A percentile compares a stretch with the other conserved stretches of the same genome.
phyloP scores from a whole-genome alignment of 2,797 vertebrate genomes.

The Sebastes taczanowskii region DNA sequence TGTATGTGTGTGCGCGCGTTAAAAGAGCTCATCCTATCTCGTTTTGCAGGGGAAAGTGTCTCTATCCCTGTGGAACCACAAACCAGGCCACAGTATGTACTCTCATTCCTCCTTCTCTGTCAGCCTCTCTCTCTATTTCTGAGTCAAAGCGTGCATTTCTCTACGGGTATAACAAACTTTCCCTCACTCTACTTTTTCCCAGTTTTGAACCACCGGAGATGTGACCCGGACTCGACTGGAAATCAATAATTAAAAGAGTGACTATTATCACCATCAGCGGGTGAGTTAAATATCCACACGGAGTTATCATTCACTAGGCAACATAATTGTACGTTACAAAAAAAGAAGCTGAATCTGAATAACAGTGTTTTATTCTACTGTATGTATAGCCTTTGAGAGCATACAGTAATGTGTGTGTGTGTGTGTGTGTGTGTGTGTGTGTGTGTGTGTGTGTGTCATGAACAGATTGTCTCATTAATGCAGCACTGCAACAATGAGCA shows the following conservation, averaged over 20 bases:
- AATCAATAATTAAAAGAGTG: conserved; percentile 31
- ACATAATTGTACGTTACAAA: not conserved
- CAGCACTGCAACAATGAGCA: conserved; percentile 40
- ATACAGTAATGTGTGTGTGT: no score
- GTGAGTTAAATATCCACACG: not conserved
- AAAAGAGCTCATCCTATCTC: conserved; percentile 67
- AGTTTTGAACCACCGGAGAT: conserved; percentile 17
- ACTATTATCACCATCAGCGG: not conserved
- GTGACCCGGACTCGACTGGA: conserved; percentile 15
- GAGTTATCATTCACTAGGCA: not conserved
- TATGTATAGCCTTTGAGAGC: not conserved
- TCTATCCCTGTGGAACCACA: conserved; percentile 73
- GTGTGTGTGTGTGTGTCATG: not conserved
- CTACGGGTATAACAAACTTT: conserved; percentile 42
- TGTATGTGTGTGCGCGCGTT: conserved; percentile 34
- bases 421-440: not conserved
- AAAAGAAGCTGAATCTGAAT: not conserved
- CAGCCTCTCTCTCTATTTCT: conserved; percentile 50
- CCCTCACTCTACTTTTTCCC: conserved; percentile 31
- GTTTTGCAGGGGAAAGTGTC: conserved; percentile 69
- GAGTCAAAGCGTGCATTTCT: conserved; percentile 50
- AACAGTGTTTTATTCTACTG: not conserved
- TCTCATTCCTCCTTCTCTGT: conserved; percentile 31
- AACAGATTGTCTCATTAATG: conserved; percentile 53
- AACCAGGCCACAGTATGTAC: conserved; percentile 75